Evolutionary conservation across 2,888 invertebrate species (phyloP).

Genomic region (Acanthosepion pharaonis): DNA sequence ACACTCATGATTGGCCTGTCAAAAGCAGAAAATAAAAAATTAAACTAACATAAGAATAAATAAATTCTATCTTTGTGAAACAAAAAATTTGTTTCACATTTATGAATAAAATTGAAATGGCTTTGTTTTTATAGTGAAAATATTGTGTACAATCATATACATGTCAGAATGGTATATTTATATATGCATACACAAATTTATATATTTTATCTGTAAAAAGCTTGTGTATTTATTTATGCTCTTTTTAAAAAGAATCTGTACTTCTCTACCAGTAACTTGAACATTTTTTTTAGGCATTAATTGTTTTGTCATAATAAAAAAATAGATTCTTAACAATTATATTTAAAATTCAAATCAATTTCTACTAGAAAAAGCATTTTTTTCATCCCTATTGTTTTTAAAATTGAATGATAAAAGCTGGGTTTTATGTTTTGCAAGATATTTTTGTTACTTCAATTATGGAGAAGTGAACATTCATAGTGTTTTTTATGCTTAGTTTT

Average conservation of each 20-base stretch:
- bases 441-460: neutral
- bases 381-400: neutral
- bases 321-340: neutral
- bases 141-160: neutral
- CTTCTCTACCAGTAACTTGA: neutral
- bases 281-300: too few species aligned
- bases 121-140: neutral
- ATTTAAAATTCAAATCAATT: neutral
- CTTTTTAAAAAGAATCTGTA: neutral
- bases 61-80: neutral
- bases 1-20: neutral
- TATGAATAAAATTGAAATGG: neutral
- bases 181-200: neutral
- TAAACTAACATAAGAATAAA: too few species aligned
- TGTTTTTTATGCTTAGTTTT: neutral
- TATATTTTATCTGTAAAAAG: neutral
- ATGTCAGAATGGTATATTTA: neutral
- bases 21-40: neutral
- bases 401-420: neutral
- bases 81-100: neutral
- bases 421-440: neutral
- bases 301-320: too few species aligned
- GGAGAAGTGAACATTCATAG: neutral
- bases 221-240: neutral
- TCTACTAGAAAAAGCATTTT: neutral